A percentile compares a stretch with the other conserved stretches of the same genome.
Conservation (phyloP, 2,113 vertebrate species). For the Solenodon paradoxus region DNA sequence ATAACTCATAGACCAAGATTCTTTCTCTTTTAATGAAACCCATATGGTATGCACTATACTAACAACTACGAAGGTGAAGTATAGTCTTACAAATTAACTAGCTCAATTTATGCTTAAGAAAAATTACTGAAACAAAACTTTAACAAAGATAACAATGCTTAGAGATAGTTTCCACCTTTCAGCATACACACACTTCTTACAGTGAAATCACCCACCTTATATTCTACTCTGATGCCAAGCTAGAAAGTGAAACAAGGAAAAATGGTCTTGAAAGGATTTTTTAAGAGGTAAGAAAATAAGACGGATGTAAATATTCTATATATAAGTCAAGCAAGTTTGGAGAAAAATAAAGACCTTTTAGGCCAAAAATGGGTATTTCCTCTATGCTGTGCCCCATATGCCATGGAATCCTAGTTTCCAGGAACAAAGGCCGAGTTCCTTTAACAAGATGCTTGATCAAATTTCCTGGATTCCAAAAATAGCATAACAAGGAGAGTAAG, state of each 20-base stretch:
- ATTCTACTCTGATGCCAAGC: slow-evolving; percentile 80
- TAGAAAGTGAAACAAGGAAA: slow-evolving; percentile 80
- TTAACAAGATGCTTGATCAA: slow-evolving; percentile 77
- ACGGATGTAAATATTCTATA: slow-evolving; percentile 81
- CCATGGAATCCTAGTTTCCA: slow-evolving; percentile 68
- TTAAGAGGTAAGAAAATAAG: slow-evolving; percentile 80
- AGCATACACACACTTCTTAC: slow-evolving; percentile 68
- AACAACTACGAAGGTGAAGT: slow-evolving; percentile 50
- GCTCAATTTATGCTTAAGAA: slow-evolving; percentile 60
- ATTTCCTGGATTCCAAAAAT: slow-evolving; percentile 67
- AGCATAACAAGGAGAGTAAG: slow-evolving; percentile 69
- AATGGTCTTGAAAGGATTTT: slow-evolving; percentile 79
- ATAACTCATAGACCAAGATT: slow-evolving; percentile 64
- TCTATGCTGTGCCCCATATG: slow-evolving; percentile 74
- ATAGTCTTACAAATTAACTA: slow-evolving; percentile 63
- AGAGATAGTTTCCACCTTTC: slow-evolving; percentile 70
- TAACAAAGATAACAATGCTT: slow-evolving; percentile 56
- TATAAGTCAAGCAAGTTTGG: slow-evolving; percentile 81
- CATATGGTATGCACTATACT: slow-evolving; percentile 58
- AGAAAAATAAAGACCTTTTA: slow-evolving; percentile 81
- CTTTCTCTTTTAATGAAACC: slow-evolving; percentile 65
- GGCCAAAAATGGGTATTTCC: slow-evolving; percentile 74
- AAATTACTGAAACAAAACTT: slow-evolving; percentile 60
- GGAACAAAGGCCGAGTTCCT: slow-evolving; percentile 78
- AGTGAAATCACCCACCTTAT: slow-evolving; percentile 79